Base-by-base conservation (phyloP, 2,797 vertebrate genomes). In the Rhinatrema bivittatum region DNA sequence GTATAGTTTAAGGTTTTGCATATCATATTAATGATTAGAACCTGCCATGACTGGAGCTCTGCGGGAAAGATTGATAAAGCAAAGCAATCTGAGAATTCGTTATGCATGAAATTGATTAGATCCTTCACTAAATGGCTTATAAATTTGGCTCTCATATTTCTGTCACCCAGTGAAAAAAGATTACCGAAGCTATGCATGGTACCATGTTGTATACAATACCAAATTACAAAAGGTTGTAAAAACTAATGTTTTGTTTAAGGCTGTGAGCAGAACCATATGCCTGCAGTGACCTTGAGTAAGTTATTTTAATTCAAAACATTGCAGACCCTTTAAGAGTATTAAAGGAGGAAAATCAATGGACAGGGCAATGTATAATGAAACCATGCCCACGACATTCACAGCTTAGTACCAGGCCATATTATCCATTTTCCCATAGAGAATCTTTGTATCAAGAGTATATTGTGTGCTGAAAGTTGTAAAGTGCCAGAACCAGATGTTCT, bases 91-190 rank as follows among this genome's bases (percentile, higher is more conserved):
- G 65, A 65, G 69, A 82, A 81, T 76, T 79, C 82, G 80, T 70
- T 83, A 81, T 82, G 78, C 79, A 84, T 85, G 81, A 84, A 85
- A 85, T 84, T 82, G 81, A 85, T 85, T 83, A 81, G 85, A 84
- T 81, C 77, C 79, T 82, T 79, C 73, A 60, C 79, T 83, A 85
- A 85, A 85, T 82, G 78, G 81, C 79, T 84, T 85, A 78, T 82
- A 82, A 84, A 84, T 85, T 82, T 76, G 75, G 65, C 68, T 82
- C 81, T 85, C 81, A 83, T 81, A 83, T 85, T 84, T 85, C 82
- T 84, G 79, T 84, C 81, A 85, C 82, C 80, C 81, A 76, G 69
- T 82, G 81, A 74, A 86, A n/a, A n/a, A 78, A 82, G 78, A 85
- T 85, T 84, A 82, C n/a, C 82, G 76, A 75, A 78, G 79, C 62